Base-by-base conservation (phyloP, 2,113 vertebrate genomes). In the Neofelis nebulosa region DNA sequence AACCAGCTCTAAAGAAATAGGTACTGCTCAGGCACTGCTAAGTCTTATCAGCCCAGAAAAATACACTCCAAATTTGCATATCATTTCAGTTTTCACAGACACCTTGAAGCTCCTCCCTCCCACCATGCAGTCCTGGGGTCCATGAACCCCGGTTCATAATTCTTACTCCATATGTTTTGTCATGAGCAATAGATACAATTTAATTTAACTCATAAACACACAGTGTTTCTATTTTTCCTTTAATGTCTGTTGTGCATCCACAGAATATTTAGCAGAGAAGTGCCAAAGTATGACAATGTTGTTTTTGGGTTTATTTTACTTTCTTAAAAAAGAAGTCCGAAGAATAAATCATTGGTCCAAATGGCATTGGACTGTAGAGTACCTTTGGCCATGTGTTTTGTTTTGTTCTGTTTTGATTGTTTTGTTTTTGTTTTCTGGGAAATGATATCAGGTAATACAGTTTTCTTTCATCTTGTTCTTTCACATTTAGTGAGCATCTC, bases 401-500 rank as follows among this genome's bases (percentile, higher is more conserved):
- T 52, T 52, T 52, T 74, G 21, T 14, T 48, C 21, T 38, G 19
- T 18, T 74, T 50, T 38, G 65, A 45, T 9, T 45, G 45, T 45
- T 45, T 45, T 45, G 45, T 9, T 45, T 45, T 79, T 63, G 79
- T 65, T 48, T 83, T 80, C 65, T 57, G 36, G 48, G 61, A 89
- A 82, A 89, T 69, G 18, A 48, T 16, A 66, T 33, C 73, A 76
- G 23, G 29, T 78, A 85, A 95, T 55, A 94, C 4, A 15, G 4
- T 5, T 25, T 31, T 66, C n/a, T 41, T 79, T 93, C 66, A 61
- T 89, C 10, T 57, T 93, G 10, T 78, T 55, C 38, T 85, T 38
- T 93, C 48, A 96, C 18, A 55, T 83, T 96, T 57, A 78, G 52
- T 50, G 61, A 89, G 19, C 61, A 80, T 61, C 23, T 96, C 68